Base-by-base conservation (phyloP, 92 coral and sea anemone species). In the Epizoanthus fatuus region DNA sequence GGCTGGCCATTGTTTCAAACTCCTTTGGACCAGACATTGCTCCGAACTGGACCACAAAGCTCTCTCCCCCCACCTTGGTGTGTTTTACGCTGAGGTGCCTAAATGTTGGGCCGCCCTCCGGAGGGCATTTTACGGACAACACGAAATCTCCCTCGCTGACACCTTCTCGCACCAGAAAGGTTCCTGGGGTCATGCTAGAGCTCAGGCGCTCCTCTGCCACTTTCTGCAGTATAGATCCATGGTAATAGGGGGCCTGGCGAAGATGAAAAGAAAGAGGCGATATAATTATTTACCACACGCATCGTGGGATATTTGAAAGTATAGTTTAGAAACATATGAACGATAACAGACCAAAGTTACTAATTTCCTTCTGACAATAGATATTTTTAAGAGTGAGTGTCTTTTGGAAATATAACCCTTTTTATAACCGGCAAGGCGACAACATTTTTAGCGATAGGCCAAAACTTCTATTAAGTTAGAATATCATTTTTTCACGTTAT, bases 161-260 rank as follows among this genome's bases (percentile, higher is more conserved):
- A 13, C 98, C 99, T 22, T 91, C 84, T 17, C 98, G 99, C n/a
- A 91, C 93, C 56, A 97, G 55, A 86, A 97, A 97, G 19, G 99
- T 93, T 11, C 99, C 99, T 25, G 90, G 94, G n/a, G 92, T 82
- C 69, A 84, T 89, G 58, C 75, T 84, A 16, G 70, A 82, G 2
- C 80, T 78, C 55, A 97, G 89, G 79, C 91, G 90, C 62, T 79
- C 93, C 84, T 97, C 99, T 5, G 98, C 95, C 37, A 91, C 92
- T 49, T 81, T 62, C 32, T 72, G 79, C 2, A 92, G 68, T 54
- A 93, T 87, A 11, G 91, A 86, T 81, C 90, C 94, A 84, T 89
- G 94, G 85, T 86, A 97, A 80, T 92, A 97, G 3, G 96, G 86
- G 3, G 88, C 92, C 20, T 85, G 63, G 80, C 58, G 74, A 53